Evolutionary conservation across 2,888 invertebrate species (phyloP).

Genomic region (Ochropleura plecta): DNA sequence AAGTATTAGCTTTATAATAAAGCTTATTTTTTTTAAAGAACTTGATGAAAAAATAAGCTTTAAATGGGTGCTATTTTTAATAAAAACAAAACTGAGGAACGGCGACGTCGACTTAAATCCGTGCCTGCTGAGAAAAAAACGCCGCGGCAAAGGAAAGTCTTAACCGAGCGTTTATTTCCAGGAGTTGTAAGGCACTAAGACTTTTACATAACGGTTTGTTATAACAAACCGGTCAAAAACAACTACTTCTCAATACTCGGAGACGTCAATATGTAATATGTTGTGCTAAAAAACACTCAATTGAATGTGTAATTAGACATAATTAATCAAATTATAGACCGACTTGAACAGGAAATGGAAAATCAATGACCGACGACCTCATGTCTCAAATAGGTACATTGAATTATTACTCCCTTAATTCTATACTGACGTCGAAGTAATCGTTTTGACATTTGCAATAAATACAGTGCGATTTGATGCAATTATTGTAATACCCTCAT

Average conservation of each 20-base stretch:
- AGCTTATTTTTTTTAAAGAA: too few relatives aligned
- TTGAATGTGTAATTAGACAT: not conserved
- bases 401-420: not conserved
- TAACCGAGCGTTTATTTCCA: not conserved
- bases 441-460: not conserved
- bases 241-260: not conserved
- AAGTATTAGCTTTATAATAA: too few relatives aligned
- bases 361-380: rapidly evolving
- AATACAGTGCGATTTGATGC: not conserved
- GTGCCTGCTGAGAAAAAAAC: too few relatives aligned
- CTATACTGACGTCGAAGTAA: too few relatives aligned
- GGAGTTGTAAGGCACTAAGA: not conserved
- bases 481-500: not conserved
- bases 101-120: too few relatives aligned
- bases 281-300: not conserved
- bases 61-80: too few relatives aligned
- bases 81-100: too few relatives aligned
- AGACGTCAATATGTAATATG: not conserved
- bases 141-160: too few relatives aligned
- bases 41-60: too few relatives aligned
- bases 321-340: not conserved
- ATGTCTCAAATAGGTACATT: not conserved
- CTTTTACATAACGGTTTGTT: not conserved
- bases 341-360: not conserved
- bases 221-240: not conserved